Base-by-base conservation (phyloP, 2,888 invertebrate genomes). In the Dichetophora obliterata region DNA sequence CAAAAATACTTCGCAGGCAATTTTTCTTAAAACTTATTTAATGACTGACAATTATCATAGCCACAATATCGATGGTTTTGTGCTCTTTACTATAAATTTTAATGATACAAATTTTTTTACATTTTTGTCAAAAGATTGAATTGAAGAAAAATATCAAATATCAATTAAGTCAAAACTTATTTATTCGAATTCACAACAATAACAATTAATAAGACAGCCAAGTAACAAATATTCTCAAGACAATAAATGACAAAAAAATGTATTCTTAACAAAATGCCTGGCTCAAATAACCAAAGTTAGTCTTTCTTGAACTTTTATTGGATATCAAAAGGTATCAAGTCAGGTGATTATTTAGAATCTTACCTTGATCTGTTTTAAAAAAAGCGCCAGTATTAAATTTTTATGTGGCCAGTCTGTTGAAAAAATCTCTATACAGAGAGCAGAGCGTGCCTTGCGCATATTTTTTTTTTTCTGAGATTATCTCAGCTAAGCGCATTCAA, bases 181-280 rank as follows among this genome's bases (percentile, higher is more conserved):
- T 85, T 85, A 86, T 86, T 82, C 82, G 81, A 82, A 81, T 83
- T 77, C 82, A 81, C 54, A 77, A 83, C 86, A 86, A 86, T 85
- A 86, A 86, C 86, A 85, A 85, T 85, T 85, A 85, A 85, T 85
- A 86, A 85, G 84, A 84, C 82, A 59, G 50, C 75, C 68, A 71
- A 81, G 59, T 65, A 77, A 63, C 37, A 54, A 74, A 78, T 65
- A 31, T 69, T 27, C 22, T 43, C 48, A 59, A 61, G 48, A 43
- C 75, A 72, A 75, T 72, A 61, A 78, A 72, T 50, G 43, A 43
- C 22, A 22, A 70, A 14, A 50, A 52, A 52, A 54, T 22, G 66
- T 24, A 9, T 48, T 5, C 63, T 37, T 48, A 54, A 27, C 54
- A 59, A 72, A 57, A 31, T 66, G 27, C 31, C 43, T 31, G 31